Evolutionary conservation across 2,113 vertebrate species (phyloP), one percentile per base, ranked within the genome.

Genomic region (Aphyosemion australe): DNA sequence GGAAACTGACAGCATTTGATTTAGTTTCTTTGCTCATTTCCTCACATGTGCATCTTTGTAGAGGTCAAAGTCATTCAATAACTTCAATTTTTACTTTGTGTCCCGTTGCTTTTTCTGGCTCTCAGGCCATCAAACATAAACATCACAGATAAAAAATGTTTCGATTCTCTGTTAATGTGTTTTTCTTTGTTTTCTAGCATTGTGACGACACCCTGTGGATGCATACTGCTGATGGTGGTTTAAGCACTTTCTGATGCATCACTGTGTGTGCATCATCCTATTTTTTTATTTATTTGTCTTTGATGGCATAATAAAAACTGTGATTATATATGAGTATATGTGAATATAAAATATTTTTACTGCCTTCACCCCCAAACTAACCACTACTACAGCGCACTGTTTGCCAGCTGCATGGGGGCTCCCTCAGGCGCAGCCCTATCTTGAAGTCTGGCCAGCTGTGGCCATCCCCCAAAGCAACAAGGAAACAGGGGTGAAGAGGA

Each of bases 381-480:
- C 48, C 60, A 78, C 55, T 67, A 43, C 72, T 65, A 50, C 62
- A 68, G 78, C 72, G 78, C 79, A 59, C 62, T 74, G 20, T 80
- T 49, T 62, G 76, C 76, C 90, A 88, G 81, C 86, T 89, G 85
- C 79, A 71, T 57, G 71, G 68, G 21, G 61, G 76, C 74, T 86
- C 86, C 87, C 84, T 73, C 81, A 79, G 84, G 87, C 90, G 74
- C 55, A 58, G 59, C 76, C 68, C 65, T 63, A 65, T 77, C 70
- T 68, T 70, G 59, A 80, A 58, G 82, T 80, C 73, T 88, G 84
- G 84, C 87, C 91, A 92, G 89, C 86, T 88, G 87, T 83, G 88
- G 78, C 83, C 68, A 50, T 55, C 49, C 68, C 74, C 72, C 14
- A 14, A 54, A 76, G 78, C 71, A 76, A 68, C 58, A 79, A 43